Evolutionary conservation across 1,140 invertebrate genomes (phyloP).

Genomic region (Bombus confusus): DNA sequence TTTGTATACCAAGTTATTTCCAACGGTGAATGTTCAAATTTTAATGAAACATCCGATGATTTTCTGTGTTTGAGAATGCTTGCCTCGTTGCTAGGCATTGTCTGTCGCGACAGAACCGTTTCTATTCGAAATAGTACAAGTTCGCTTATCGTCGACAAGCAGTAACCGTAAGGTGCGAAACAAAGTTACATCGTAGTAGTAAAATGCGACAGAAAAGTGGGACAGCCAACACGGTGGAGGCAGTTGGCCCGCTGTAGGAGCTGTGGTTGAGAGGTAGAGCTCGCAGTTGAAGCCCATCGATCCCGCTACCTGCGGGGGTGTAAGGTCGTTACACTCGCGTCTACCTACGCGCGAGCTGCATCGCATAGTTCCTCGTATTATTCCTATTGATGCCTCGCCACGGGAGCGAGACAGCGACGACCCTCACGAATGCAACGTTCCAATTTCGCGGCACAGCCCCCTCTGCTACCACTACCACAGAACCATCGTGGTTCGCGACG

Average conservation of each 20-base stretch:
- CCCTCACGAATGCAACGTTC: slow-evolving; percentile 60
- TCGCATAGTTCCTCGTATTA: slow-evolving; percentile 61
- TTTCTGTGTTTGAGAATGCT: too few species aligned
- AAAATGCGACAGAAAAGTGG: slow-evolving; percentile 67
- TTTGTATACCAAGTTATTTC: not conserved
- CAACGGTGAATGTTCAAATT: not conserved
- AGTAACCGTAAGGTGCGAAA: slow-evolving; percentile 29
- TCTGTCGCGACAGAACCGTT: not conserved
- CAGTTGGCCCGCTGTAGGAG: slow-evolving; percentile 29
- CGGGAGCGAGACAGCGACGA: slow-evolving; percentile 37
- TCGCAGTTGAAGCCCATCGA: slow-evolving; percentile 64
- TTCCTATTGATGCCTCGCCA: slow-evolving; percentile 62
- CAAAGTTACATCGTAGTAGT: slow-evolving; percentile 21
- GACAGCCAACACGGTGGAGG: slow-evolving; percentile 50
- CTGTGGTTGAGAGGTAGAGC: slow-evolving; percentile 54
- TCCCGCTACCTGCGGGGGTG: slow-evolving; percentile 60
- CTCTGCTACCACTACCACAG: slow-evolving; percentile 25
- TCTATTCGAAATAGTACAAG: not conserved
- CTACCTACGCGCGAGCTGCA: slow-evolving; percentile 53
- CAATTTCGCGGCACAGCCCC: slow-evolving; percentile 49
- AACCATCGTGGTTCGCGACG: not conserved
- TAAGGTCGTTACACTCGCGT: slow-evolving; percentile 70
- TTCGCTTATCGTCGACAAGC: not conserved
- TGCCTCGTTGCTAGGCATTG: too few species aligned
- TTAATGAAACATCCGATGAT: not conserved